Evolutionary conservation across 2,888 invertebrate genomes (phyloP), one percentile per base, ranked within the genome.

Genomic region (Dynastes grantii): DNA sequence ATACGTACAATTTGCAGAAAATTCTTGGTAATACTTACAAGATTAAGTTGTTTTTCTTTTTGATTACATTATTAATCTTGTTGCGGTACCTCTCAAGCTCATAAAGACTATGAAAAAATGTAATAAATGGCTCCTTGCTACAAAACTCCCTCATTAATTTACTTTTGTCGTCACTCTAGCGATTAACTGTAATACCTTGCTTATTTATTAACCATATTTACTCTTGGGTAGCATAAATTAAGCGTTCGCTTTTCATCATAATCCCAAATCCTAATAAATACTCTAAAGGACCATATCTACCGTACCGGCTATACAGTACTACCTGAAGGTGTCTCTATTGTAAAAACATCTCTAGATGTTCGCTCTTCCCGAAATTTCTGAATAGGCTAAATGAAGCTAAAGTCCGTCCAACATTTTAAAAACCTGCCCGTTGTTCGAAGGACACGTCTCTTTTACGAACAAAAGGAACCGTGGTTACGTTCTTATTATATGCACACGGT

Each of bases 381-480:
- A 76, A 76, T 67, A 65, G 76, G 55, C 76, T 68, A 76, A 76
- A 76, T 76, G 76, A 76, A 68, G 55, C 76, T 45, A 67, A 76
- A 76, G 76, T 76, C 76, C 76, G 65, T 65, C 67, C 51, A 64
- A 68, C 58, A 67, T 76, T 76, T 67, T 68, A 76, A 45, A 76
- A 76, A 73, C 73, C 73, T 22, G 61, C 70, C 58, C 58, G 73
- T 73, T 73, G 58, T 73, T 73, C 73, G 73, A 58, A 58, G 73
- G 73, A 73, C 73, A 61, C 73, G 73, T 73, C 73, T 73, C 58
- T 73, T 58, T 73, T 58, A 73, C 58, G 73, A 55, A 73, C 58
- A 73, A 73, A 73, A 58, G 58, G 51, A 9, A 32, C 55, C 53
- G 71, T 71, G 55, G 73, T 73, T 73, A 73, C 73, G 73, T 58